A percentile compares a stretch with the other conserved stretches of the same genome.
These are phyloP conservation scores for Uloborus diversus DNA, from an alignment of 1,140 invertebrate species.

Conservation along the genomic window DNA sequence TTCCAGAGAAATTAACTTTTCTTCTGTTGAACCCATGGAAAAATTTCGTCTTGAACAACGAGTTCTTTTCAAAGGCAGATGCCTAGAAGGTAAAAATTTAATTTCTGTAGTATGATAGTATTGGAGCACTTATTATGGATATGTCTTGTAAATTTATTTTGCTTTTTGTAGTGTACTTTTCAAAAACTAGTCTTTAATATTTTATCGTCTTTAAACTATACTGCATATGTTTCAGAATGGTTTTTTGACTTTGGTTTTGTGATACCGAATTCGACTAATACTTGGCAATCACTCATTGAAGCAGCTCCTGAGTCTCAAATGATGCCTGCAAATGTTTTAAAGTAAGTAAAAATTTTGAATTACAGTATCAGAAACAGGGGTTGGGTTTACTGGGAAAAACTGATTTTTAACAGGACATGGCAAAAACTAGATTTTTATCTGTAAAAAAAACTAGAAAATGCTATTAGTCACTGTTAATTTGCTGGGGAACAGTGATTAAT, in stretches of 20 bases:
- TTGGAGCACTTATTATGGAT: background rate
- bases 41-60: constrained; percentile 97
- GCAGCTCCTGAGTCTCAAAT: constrained; percentile 99
- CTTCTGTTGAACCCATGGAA: constrained; percentile 94
- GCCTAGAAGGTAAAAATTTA: constrained; percentile 69
- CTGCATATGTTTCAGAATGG: constrained; percentile 78
- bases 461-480: background rate
- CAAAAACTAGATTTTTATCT: background rate
- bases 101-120: background rate
- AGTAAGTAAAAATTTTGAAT: constrained; percentile 72
- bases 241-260: constrained; percentile 99
- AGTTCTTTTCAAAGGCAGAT: constrained; percentile 77
- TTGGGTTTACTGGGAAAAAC: background rate
- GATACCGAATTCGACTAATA: constrained; percentile 98
- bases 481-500: background rate
- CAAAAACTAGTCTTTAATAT: background rate
- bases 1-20: constrained; percentile 98
- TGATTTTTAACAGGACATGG: background rate
- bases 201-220: background rate
- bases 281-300: constrained; percentile 98
- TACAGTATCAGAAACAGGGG: background rate
- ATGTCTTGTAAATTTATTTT: background rate
- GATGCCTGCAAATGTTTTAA: constrained; percentile 98
- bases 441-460: background rate
- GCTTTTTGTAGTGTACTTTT: background rate